A percentile compares a stretch with the other conserved stretches of the same genome.
Evolutionary conservation across 2,113 vertebrate genomes (phyloP).

Genomic region (Rafetus swinhoei): DNA sequence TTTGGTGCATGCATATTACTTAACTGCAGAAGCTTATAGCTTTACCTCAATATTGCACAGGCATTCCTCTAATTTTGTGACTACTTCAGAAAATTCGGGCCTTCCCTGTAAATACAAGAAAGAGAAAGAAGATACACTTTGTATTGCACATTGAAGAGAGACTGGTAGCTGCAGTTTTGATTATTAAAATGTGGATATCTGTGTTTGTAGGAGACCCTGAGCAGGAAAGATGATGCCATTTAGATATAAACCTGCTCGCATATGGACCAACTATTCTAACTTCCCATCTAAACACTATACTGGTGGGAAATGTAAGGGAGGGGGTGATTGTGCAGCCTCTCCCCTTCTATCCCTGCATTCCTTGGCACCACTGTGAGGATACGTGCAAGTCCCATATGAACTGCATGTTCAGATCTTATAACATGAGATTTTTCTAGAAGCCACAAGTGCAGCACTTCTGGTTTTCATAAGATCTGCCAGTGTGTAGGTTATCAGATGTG

Average conservation of each 20-base stretch:
- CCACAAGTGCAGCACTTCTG: background rate
- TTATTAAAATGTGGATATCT: constrained; percentile 60
- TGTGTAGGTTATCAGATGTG: background rate
- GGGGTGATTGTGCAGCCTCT: background rate
- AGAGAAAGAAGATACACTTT: background rate
- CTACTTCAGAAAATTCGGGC: constrained; percentile 94
- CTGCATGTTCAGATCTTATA: background rate
- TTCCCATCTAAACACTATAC: background rate
- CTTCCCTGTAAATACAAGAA: constrained; percentile 82
- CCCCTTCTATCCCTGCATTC: background rate
- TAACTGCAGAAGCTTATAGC: background rate
- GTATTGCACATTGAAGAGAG: background rate
- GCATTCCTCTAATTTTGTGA: constrained; percentile 91
- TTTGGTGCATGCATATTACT: accelerated
- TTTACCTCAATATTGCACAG: constrained; percentile 93
- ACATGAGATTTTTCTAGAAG: background rate
- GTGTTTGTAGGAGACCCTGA: constrained; percentile 45
- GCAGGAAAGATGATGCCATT: background rate
- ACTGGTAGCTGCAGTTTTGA: background rate
- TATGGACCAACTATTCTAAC: background rate
- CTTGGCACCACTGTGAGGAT: background rate
- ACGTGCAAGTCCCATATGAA: background rate
- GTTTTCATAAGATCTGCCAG: background rate
- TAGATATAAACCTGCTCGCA: background rate
- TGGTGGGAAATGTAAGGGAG: background rate